Evolutionary conservation across 2,797 vertebrate genomes (phyloP), one percentile per base, ranked within the genome.

Genomic region (Pempheris klunzingeri): DNA sequence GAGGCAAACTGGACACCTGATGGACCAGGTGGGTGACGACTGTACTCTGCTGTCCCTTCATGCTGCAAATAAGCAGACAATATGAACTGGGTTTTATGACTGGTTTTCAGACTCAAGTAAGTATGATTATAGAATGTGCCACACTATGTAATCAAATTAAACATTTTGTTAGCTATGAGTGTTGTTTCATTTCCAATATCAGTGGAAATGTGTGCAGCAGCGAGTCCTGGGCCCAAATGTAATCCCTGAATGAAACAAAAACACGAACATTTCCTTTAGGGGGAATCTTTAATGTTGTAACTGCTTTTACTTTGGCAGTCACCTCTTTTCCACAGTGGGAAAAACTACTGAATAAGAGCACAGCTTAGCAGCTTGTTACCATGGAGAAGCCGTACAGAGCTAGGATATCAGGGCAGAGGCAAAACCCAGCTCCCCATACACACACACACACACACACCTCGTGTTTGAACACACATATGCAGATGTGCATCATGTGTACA

Each of bases 321-420:
- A 41, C 38, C 46, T 52, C 34, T 79, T 86, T 82, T 66, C 69
- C 72, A 70, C 53, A 72, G 36, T 53, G 75, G 81, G 58, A 80
- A 82, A 81, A 83, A 71, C 59, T 58, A 70, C 47, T 9, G 39
- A 60, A 30, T 52, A 75, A 83, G 63, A 50, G 78, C 24, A 68
- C 75, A 61, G 74, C 71, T 67, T 55, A 70, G 73, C 74, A 85
- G 85, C 77, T 81, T 46, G 85, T 87, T 85, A 55, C 84, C 81
- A 88, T 82, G 85, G 83, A 80, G 83, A 88, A 78, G 79, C 71
- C 76, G 74, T 69, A 78, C 73, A 76, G 62, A 69, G 58, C 39
- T 41, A 53, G 15, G 71, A 85, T 71, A 69, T 79, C 72, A 68
- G 62, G 62, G 61, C 58, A 70, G 59, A 81, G 44, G 44, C 32